Percentiles rank a stretch among this genome's conserved stretches.
These are phyloP conservation scores for Sarotherodon lohbergeri DNA, from an alignment of 2,113 vertebrate species.

Conservation along the genomic window DNA sequence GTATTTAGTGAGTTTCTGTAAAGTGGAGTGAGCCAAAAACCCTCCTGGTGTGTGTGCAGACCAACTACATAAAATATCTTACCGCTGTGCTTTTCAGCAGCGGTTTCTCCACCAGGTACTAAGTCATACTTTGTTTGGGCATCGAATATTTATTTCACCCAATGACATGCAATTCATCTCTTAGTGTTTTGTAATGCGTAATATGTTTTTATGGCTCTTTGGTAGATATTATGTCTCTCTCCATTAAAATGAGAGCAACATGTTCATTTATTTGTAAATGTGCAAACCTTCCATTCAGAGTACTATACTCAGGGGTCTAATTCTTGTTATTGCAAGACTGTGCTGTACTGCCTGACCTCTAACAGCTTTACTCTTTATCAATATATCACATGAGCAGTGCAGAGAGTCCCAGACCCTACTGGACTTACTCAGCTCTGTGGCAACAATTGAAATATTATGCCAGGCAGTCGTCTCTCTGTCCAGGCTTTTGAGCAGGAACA, in stretches of 20 bases:
- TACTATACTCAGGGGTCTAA: not conserved
- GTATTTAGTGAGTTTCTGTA: not conserved
- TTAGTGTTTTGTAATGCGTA: not conserved
- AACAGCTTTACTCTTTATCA: not conserved
- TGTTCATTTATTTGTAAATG: not conserved
- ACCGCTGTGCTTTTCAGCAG: not conserved
- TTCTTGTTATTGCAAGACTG: not conserved
- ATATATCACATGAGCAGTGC: not conserved
- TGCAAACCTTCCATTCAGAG: not conserved
- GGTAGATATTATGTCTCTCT: not conserved
- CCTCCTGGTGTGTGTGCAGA: not conserved
- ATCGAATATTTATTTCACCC: not conserved
- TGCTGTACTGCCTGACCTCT: not conserved
- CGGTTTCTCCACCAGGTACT: not conserved
- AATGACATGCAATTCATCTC: not conserved
- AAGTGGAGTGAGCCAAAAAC: not conserved
- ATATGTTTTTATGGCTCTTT: not conserved
- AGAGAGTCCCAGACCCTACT: not conserved
- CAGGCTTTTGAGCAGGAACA: conserved; percentile 85
- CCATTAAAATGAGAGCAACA: not conserved
- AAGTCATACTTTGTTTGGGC: not conserved
- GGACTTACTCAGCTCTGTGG: conserved; percentile 90
- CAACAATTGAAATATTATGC: conserved; percentile 93
- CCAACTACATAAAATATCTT: not conserved
- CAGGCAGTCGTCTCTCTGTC: conserved; percentile 87